Base-by-base conservation (phyloP, 2,888 invertebrate species). In the Frankliniella fusca region DNA sequence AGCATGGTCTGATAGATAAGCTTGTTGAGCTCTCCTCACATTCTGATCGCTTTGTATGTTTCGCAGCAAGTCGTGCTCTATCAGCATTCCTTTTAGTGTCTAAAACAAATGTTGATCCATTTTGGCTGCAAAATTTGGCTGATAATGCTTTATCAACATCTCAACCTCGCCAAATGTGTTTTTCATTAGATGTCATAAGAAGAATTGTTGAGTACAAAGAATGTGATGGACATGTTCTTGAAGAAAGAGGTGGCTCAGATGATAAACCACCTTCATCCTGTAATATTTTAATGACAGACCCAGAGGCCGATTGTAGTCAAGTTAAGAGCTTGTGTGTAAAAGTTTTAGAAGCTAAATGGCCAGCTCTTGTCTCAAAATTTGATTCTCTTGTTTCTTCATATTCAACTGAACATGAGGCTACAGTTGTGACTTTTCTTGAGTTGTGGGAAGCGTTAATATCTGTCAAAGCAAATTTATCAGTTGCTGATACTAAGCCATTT, bases 371-470 rank as follows among this genome's bases (percentile, higher is more conserved):
- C 1, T 91, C 92, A 85, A 93, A 90, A 85, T 90, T 90, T 84
- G 89, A 90, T 84, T 87, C 88, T 80, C 88, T 90, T 82, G 88
- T 91, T 81, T 87, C 88, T 80, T 88, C 88, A 11, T 90, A 89
- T 84, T 87, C 89, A 10, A 87, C 88, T 3, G 88, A 88, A 50
- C 88, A 90, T 84, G 90, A 90, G 84, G 88, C 89, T 15, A 89
- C 89, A 1, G 89, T 90, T 3, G 88, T 96, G 82, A 95, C 95
- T 81, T 97, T 96, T 87, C 91, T 97, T 84, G 93, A 94, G 81
- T 89, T 97, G 65, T 96, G 96, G 96, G 95, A 96, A 87, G 94
- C 94, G 85, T 95, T 96, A 27, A 96, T 97, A 86, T 95, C 96
- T 82, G 95, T 96, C 0, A 95, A 95, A 89, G 95, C 96, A 38